Percentiles rank a stretch among this genome's conserved stretches.
Conservation (phyloP, 2,797 vertebrate genomes). For the Rhodeus uyekii region DNA sequence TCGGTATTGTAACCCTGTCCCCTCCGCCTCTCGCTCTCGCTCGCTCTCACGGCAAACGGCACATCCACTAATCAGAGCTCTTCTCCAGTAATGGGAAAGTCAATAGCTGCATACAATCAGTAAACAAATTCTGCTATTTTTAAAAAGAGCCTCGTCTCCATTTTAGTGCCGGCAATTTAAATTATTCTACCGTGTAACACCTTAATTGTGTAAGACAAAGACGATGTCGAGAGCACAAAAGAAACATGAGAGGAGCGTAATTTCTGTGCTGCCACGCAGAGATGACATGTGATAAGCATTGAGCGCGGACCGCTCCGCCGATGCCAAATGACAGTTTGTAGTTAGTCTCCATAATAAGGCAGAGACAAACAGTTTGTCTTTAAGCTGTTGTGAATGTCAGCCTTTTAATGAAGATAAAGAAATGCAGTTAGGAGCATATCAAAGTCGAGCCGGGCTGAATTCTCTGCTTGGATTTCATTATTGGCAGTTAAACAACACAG, state of each 20-base stretch:
- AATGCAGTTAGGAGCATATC: slow-evolving; percentile 53
- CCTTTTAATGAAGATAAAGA: slow-evolving; percentile 61
- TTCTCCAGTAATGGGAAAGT: slow-evolving; percentile 87
- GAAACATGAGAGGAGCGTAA: slow-evolving; percentile 81
- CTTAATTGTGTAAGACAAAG: slow-evolving; percentile 97
- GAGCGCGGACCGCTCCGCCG: slow-evolving; percentile 78
- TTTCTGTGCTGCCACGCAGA: slow-evolving; percentile 83
- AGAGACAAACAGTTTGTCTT: slow-evolving; percentile 61
- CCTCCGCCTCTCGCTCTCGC: slow-evolving; percentile 50
- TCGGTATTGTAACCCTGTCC: slow-evolving; percentile 72
- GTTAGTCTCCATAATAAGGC: slow-evolving; percentile 69
- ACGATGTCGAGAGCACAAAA: slow-evolving; percentile 89
- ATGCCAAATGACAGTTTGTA: slow-evolving; percentile 78
- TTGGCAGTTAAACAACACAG: slow-evolving; percentile 54
- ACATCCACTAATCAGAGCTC: slow-evolving; percentile 77
- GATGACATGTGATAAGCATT: slow-evolving; percentile 87
- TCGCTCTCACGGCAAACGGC: slow-evolving; percentile 51
- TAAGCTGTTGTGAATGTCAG: slow-evolving; percentile 59
- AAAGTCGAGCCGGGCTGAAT: slow-evolving; percentile 45
- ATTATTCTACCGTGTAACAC: slow-evolving; percentile 95
- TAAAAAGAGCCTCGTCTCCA: slow-evolving; percentile 82
- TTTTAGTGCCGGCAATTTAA: slow-evolving; percentile 90
- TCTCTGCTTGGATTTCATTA: slow-evolving; percentile 52
- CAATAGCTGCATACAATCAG: slow-evolving; percentile 85
- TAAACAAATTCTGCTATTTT: slow-evolving; percentile 90